Evolutionary conservation across 2,113 vertebrate genomes (phyloP).

Genomic region (Rattus rattus): DNA sequence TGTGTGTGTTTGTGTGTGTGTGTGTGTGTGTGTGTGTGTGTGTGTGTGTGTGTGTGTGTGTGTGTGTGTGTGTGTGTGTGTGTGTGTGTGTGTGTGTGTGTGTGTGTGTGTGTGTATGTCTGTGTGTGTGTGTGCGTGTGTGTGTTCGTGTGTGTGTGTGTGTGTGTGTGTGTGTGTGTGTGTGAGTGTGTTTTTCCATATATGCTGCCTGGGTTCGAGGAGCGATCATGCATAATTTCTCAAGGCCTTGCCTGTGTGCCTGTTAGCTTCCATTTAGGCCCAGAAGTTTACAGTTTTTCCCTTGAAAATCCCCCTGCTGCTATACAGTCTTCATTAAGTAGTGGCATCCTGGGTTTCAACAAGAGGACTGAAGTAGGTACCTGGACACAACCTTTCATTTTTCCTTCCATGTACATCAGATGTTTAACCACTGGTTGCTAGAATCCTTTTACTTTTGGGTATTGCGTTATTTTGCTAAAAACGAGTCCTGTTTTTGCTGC

Average conservation of each 20-base stretch:
- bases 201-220: not conserved
- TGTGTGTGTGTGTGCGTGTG: no score
- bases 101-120: no score
- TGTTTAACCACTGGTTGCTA: not conserved
- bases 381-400: not conserved
- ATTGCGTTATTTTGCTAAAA: not conserved
- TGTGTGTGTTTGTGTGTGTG: no score
- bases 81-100: not conserved
- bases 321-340: no score
- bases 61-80: no score
- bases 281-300: not conserved
- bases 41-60: no score
- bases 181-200: not conserved
- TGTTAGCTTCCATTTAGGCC: not conserved
- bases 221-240: not conserved
- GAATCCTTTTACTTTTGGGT: not conserved
- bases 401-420: slow-evolving; percentile 11
- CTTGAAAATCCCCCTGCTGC: not conserved
- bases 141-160: no score
- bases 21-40: no score
- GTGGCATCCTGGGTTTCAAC: not conserved
- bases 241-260: not conserved
- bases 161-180: not conserved
- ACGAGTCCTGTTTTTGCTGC: not conserved
- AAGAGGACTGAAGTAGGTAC: not conserved